phyloP scores from a whole-genome alignment of 2,797 vertebrate genomes.

The Pipistrellus kuhlii region DNA sequence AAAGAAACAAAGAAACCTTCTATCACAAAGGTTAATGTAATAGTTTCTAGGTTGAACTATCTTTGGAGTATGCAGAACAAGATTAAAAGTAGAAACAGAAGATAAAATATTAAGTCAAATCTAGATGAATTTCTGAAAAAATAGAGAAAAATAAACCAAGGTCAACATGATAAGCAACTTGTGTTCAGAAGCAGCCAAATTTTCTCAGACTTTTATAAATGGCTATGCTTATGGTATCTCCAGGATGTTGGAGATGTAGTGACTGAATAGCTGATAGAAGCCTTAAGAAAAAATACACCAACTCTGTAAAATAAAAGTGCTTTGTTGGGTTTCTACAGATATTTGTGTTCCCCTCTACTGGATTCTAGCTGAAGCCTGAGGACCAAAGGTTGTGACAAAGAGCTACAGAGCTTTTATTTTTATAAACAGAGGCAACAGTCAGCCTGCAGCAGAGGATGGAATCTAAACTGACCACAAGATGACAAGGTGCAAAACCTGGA shows the following conservation, averaged over 20 bases:
- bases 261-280: conserved; percentile 19
- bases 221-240: background rate
- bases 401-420: background rate
- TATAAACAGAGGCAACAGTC: background rate
- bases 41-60: background rate
- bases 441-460: background rate
- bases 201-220: conserved; percentile 29
- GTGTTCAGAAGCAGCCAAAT: conserved; percentile 29
- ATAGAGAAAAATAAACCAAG: conserved; percentile 39
- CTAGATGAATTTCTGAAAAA: conserved; percentile 43
- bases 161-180: background rate
- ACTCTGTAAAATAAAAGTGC: conserved; percentile 45
- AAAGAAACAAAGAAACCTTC: background rate
- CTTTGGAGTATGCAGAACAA: conserved; percentile 6
- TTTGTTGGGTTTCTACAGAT: conserved; percentile 21
- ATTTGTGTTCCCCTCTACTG: background rate
- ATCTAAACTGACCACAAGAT: background rate
- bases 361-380: conserved; percentile 7
- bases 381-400: background rate
- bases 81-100: conserved; percentile 37
- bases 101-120: conserved; percentile 31
- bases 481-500: background rate
- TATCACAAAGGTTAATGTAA: conserved; percentile 19
- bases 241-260: background rate
- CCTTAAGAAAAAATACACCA: background rate